phyloP scores from a whole-genome alignment of 2,888 invertebrate species.

The Aricia artaxerxes region DNA sequence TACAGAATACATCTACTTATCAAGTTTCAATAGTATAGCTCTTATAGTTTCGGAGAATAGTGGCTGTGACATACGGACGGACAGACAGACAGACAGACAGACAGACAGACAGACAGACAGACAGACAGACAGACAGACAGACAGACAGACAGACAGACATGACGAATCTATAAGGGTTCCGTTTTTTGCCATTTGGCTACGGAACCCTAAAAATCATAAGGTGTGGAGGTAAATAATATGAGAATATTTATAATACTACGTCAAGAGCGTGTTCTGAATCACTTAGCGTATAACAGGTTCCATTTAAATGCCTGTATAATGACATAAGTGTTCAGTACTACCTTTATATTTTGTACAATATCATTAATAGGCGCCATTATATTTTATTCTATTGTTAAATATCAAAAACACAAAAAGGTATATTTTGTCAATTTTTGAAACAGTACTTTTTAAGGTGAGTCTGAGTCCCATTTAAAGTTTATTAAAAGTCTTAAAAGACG shows the following conservation, averaged over 20 bases:
- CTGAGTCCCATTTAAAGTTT: neutral
- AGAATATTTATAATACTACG: neutral
- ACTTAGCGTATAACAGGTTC: constrained; percentile 2
- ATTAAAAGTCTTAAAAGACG: neutral
- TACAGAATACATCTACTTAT: too few species aligned
- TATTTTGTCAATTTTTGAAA: neutral
- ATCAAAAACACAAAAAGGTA: neutral
- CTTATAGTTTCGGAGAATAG: too few species aligned
- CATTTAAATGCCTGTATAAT: constrained; percentile 26
- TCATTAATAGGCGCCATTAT: neutral
- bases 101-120: too few species aligned
- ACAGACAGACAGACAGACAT: too few species aligned
- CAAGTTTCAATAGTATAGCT: too few species aligned
- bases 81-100: too few species aligned
- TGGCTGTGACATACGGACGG: too few species aligned
- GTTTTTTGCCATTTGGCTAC: too few species aligned
- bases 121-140: too few species aligned
- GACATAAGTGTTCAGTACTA: constrained; percentile 13
- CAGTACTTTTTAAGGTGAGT: neutral
- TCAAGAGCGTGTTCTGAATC: constrained; percentile 12
- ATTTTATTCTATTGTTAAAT: neutral
- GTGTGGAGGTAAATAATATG: neutral
- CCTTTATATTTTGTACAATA: neutral
- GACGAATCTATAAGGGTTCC: too few species aligned
- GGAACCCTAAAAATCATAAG: neutral